A percentile compares a stretch with the other conserved stretches of the same genome.
Conservation (phyloP, 2,888 invertebrate species). For the Dromius quadrimaculatus region DNA sequence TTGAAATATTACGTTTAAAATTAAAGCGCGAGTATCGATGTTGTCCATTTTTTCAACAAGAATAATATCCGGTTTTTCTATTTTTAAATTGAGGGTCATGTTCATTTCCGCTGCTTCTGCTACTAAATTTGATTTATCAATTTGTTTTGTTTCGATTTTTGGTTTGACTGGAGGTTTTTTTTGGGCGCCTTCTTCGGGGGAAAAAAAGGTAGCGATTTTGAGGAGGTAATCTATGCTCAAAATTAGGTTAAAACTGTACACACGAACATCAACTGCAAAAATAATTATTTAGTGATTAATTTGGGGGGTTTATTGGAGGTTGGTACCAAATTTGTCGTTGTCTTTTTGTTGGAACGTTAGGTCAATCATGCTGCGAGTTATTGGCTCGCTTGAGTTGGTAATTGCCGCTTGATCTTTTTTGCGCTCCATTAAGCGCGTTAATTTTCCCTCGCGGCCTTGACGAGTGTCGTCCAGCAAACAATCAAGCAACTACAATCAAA, state of each 20-base stretch:
- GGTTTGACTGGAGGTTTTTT: too few relatives aligned
- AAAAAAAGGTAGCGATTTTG: conserved; percentile 86
- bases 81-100: conserved; percentile 80
- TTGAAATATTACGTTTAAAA: conserved; percentile 79
- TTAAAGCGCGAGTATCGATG: conserved; percentile 86
- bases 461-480: conserved; percentile 88
- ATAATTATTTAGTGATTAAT: conserved; percentile 25
- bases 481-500: conserved; percentile 69
- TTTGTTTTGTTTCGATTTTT: too few relatives aligned
- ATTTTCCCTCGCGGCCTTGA: conserved; percentile 73
- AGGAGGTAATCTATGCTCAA: conserved; percentile 93
- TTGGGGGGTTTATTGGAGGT: conserved; percentile 1
- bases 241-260: conserved; percentile 92
- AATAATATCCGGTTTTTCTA: conserved; percentile 93
- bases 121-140: too few relatives aligned
- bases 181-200: conserved; percentile 62
- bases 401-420: conserved; percentile 58
- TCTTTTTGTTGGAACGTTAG: conserved; percentile 80
- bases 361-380: conserved; percentile 80
- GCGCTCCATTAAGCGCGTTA: conserved; percentile 72
- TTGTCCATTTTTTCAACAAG: conserved; percentile 86
- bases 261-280: conserved; percentile 80
- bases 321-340: conserved; percentile 77
- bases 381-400: conserved; percentile 52
- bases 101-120: conserved; percentile 60